Percentiles rank a stretch among this genome's conserved stretches.
These are phyloP conservation scores for Prionailurus bengalensis DNA, from an alignment of 2,113 vertebrate genomes.

Conservation along the genomic window DNA sequence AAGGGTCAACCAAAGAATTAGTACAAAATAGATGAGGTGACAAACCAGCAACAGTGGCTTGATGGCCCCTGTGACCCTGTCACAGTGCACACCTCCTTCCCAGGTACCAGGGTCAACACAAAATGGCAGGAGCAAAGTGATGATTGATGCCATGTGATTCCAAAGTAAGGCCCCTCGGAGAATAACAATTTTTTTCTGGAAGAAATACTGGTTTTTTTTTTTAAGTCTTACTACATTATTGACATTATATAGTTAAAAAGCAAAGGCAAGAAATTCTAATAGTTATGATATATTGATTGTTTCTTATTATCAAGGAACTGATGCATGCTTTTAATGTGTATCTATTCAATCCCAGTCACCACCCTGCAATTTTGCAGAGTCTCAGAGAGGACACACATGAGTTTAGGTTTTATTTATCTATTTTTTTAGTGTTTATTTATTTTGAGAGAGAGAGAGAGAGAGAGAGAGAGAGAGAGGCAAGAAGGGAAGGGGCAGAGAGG, in stretches of 20 bases:
- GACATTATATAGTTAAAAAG: conserved; percentile 5
- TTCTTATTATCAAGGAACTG: neutral
- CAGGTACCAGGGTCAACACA: neutral
- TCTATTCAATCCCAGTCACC: neutral
- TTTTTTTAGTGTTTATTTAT: no score
- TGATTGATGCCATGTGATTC: neutral
- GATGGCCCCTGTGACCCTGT: conserved; percentile 59
- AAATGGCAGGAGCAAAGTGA: neutral
- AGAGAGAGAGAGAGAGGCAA: no score
- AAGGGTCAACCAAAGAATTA: neutral
- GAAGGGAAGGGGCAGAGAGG: no score
- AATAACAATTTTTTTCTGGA: neutral
- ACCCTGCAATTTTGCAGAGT: neutral
- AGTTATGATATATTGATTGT: neutral
- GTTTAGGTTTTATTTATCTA: neutral
- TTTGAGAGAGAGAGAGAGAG: no score
- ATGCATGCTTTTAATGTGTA: neutral
- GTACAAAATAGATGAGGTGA: neutral
- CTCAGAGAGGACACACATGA: neutral
- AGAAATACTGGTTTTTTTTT: conserved; percentile 10
- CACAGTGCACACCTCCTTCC: neutral
- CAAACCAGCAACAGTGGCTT: neutral
- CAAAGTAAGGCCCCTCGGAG: neutral
- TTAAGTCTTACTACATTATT: neutral
- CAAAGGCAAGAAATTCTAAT: conserved; percentile 33